Percentiles rank a stretch among this genome's conserved stretches.
These are phyloP conservation scores for Samia ricini DNA, from an alignment of 1,140 invertebrate species.

Conservation along the genomic window DNA sequence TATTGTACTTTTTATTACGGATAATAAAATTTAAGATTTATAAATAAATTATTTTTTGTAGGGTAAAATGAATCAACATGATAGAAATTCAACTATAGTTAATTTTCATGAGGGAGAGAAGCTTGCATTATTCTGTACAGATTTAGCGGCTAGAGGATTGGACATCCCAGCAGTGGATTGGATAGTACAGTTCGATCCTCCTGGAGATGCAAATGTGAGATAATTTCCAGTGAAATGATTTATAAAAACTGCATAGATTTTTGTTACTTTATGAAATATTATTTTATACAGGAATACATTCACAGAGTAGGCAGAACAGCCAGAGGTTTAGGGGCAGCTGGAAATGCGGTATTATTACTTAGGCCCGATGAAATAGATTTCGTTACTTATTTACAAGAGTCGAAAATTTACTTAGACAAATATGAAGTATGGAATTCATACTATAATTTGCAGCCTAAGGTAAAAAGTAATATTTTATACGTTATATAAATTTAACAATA, in stretches of 20 bases:
- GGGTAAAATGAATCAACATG: slow-evolving; percentile 91
- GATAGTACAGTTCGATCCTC: slow-evolving; percentile 98
- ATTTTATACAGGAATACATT: slow-evolving; percentile 84
- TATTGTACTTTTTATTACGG: too few species aligned
- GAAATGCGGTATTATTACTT: slow-evolving; percentile 92
- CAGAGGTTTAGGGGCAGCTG: slow-evolving; percentile 90
- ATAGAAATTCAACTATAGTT: slow-evolving; percentile 84
- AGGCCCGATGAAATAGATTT: slow-evolving; percentile 94
- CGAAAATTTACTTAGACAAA: slow-evolving; percentile 84
- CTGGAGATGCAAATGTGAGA: slow-evolving; percentile 93
- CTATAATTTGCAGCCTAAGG: slow-evolving; percentile 54
- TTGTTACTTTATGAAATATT: not conserved
- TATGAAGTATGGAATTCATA: slow-evolving; percentile 61
- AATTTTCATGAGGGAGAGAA: slow-evolving; percentile 83
- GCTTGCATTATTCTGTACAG: slow-evolving; percentile 94
- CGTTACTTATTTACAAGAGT: slow-evolving; percentile 90
- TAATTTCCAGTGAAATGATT: not conserved
- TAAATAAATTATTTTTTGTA: slow-evolving; percentile 50
- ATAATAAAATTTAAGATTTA: too few species aligned
- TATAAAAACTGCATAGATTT: not conserved
- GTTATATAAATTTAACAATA: not conserved
- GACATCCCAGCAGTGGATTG: slow-evolving; percentile 97
- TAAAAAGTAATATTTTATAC: slow-evolving; percentile 21
- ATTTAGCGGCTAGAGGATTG: slow-evolving; percentile 95
- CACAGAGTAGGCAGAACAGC: slow-evolving; percentile 96